Conservation (phyloP, 2,888 invertebrate genomes). For the Harmothoe impar region DNA sequence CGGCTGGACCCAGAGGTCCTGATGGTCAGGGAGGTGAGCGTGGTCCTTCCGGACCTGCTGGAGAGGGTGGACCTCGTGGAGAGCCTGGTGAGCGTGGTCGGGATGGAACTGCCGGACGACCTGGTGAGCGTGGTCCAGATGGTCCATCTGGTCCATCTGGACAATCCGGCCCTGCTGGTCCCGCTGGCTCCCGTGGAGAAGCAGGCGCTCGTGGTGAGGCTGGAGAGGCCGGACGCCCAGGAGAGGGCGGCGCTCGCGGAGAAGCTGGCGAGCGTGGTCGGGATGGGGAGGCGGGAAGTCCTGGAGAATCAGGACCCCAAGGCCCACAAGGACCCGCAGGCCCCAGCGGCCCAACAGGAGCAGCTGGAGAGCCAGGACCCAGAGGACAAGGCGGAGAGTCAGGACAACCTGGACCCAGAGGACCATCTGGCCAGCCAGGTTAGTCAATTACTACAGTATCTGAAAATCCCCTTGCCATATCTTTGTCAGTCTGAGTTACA, state of each 20-base stretch:
- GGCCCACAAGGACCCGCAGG: slow-evolving; percentile 61
- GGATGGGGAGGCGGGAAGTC: slow-evolving; percentile 61
- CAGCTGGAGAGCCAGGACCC: slow-evolving; percentile 52
- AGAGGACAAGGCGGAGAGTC: slow-evolving; percentile 44
- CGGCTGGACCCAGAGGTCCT: slow-evolving; percentile 66
- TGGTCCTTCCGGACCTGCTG: slow-evolving; percentile 63
- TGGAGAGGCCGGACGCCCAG: slow-evolving; percentile 14
- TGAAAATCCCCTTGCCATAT: too few relatives aligned
- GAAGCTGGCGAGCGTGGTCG: slow-evolving; percentile 64
- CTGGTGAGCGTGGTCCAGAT: slow-evolving; percentile 50
- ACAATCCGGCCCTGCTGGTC: slow-evolving; percentile 41
- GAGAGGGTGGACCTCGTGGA: slow-evolving; percentile 40
- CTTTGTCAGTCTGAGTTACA: too few relatives aligned
- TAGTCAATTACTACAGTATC: neutral
- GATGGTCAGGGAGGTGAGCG: slow-evolving; percentile 65
- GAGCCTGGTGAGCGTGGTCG: slow-evolving; percentile 63
- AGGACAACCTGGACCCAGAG: slow-evolving; percentile 62
- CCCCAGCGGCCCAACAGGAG: slow-evolving; percentile 65
- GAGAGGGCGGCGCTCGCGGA: slow-evolving; percentile 58
- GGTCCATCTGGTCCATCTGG: slow-evolving; percentile 44
- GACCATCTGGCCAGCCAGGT: slow-evolving; percentile 63
- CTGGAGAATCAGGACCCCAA: slow-evolving; percentile 66
- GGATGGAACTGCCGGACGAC: slow-evolving; percentile 57
- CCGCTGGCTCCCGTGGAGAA: slow-evolving; percentile 15
- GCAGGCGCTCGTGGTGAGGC: neutral